A percentile compares a stretch with the other conserved stretches of the same genome.
Conservation (phyloP, 2,888 invertebrate species). For the Osmoderma eremita region DNA sequence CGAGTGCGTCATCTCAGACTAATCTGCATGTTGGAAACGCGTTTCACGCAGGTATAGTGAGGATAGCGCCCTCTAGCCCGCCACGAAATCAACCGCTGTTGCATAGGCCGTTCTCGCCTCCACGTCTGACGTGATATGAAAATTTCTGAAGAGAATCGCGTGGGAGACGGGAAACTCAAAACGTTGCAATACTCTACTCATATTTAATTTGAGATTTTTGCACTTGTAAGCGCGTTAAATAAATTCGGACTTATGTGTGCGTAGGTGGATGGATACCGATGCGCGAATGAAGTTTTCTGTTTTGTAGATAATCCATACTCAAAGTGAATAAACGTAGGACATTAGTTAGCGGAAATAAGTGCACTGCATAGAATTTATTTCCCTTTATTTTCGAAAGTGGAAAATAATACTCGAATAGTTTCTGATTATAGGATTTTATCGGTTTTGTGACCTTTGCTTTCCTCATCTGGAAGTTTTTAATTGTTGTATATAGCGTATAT, state of each 20-base stretch:
- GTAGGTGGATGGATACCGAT: constrained; percentile 14
- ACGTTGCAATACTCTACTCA: constrained; percentile 39
- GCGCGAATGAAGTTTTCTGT: constrained; percentile 9
- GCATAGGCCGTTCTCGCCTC: constrained; percentile 63
- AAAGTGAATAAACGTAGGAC: constrained; percentile 25
- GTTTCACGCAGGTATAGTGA: constrained; percentile 59
- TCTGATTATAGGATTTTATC: constrained; percentile 6
- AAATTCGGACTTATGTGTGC: not conserved
- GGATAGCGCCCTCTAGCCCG: constrained; percentile 60
- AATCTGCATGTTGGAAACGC: constrained; percentile 51
- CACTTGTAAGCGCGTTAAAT: constrained; percentile 36
- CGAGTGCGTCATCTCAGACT: constrained; percentile 55
- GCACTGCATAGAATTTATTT: constrained; percentile 19
- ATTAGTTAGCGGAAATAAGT: constrained; percentile 20
- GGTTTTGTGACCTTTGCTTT: constrained; percentile 5
- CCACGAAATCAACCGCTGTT: constrained; percentile 56
- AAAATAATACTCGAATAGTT: constrained; percentile 11
- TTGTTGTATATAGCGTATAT: constrained; percentile 36
- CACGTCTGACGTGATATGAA: constrained; percentile 63
- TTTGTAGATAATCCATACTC: constrained; percentile 43
- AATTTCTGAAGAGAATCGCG: constrained; percentile 34
- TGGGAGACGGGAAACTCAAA: constrained; percentile 26
- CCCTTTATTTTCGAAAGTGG: constrained; percentile 6
- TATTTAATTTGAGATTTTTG: constrained; percentile 40
- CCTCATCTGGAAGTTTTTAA: constrained; percentile 19